phyloP scores from a whole-genome alignment of 1,140 invertebrate species.

The Dendrolimus kikuchii region DNA sequence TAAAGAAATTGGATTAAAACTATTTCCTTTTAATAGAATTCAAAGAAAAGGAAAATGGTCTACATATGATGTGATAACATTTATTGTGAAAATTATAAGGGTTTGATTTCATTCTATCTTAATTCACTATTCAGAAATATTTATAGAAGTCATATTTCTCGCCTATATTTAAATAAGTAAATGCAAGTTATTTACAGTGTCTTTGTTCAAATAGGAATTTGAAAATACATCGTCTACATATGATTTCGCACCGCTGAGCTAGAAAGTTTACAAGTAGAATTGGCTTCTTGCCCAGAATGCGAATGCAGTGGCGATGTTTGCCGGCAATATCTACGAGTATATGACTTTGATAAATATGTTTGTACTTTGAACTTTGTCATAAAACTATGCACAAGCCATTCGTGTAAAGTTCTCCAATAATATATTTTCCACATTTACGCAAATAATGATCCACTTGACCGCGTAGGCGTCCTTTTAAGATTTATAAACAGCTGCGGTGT shows the following conservation, averaged over 20 bases:
- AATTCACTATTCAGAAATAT: too few relatives aligned
- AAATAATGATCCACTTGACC: conserved; percentile 12
- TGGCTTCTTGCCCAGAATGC: conserved; percentile 10
- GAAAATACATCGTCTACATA: too few relatives aligned
- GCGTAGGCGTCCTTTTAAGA: conserved; percentile 10
- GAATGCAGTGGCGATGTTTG: conserved; percentile 7
- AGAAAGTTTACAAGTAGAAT: conserved; percentile 9
- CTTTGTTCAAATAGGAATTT: too few relatives aligned
- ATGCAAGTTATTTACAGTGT: too few relatives aligned
- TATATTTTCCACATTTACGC: conserved; percentile 14
- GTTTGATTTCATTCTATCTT: too few relatives aligned
- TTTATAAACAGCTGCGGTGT: conserved; percentile 12
- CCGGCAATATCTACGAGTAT: neutral
- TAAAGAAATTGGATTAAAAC: too few relatives aligned
- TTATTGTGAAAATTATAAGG: too few relatives aligned
- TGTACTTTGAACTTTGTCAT: neutral
- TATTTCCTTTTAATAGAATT: too few relatives aligned
- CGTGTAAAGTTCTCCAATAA: conserved; percentile 5
- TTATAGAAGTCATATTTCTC: too few relatives aligned
- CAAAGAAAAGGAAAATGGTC: too few relatives aligned
- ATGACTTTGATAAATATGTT: neutral
- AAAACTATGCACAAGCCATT: neutral
- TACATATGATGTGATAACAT: too few relatives aligned
- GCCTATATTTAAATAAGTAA: too few relatives aligned
- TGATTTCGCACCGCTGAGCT: neutral